Evolutionary conservation across 2,888 invertebrate species (phyloP).

Genomic region (Catotricha subobsoleta): DNA sequence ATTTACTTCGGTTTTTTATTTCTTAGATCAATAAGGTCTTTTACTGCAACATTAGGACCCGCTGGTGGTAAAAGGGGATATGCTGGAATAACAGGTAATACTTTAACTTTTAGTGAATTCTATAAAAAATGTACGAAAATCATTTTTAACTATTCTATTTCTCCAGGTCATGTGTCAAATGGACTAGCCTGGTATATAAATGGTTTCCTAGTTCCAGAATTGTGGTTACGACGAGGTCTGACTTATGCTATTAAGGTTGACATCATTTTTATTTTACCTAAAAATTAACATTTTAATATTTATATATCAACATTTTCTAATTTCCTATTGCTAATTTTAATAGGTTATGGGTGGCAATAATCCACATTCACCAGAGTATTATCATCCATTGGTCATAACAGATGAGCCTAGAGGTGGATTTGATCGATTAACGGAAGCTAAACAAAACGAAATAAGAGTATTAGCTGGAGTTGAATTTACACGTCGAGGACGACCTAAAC

Average conservation of each 20-base stretch:
- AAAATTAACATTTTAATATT: not conserved
- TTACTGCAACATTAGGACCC: slow-evolving; percentile 67
- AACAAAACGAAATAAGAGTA: slow-evolving; percentile 51
- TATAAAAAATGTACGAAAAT: not conserved
- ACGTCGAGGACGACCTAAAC: slow-evolving; percentile 61
- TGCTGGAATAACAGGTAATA: slow-evolving; percentile 49
- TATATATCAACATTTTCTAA: not conserved
- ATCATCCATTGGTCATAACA: slow-evolving; percentile 80
- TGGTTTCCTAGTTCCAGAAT: slow-evolving; percentile 69
- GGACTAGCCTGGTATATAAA: slow-evolving; percentile 85
- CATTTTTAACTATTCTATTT: slow-evolving; percentile 16
- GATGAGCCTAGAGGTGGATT: slow-evolving; percentile 71
- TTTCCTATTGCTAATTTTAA: not conserved
- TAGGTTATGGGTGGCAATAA: slow-evolving; percentile 66
- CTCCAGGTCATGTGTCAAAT: slow-evolving; percentile 48
- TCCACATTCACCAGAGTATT: slow-evolving; percentile 65
- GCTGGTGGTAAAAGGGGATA: slow-evolving; percentile 66
- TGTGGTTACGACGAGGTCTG: slow-evolving; percentile 69
- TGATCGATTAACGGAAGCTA: slow-evolving; percentile 50
- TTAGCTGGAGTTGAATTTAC: slow-evolving; percentile 67
- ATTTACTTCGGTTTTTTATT: slow-evolving; percentile 21
- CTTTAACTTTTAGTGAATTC: not conserved
- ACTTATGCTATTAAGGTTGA: slow-evolving; percentile 60
- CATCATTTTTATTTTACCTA: too few species aligned
- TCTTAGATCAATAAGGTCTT: slow-evolving; percentile 45